Conservation (phyloP, 2,113 vertebrate genomes). For the Pavo muticus region DNA sequence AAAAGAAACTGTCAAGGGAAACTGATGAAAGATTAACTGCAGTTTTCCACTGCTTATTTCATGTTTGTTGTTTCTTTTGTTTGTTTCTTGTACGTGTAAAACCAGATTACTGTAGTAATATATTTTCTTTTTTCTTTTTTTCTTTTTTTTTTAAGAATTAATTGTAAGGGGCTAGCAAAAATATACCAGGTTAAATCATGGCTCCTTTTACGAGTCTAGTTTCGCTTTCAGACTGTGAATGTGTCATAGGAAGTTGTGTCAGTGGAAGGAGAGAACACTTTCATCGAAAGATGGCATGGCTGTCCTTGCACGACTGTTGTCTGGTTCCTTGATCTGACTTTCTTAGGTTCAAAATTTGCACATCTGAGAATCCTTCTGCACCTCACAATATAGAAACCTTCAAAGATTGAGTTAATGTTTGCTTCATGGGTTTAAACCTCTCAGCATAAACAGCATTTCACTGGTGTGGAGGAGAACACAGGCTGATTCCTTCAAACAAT, state of each 20-base stretch:
- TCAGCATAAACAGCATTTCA: neutral
- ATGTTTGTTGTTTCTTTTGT: neutral
- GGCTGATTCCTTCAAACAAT: neutral
- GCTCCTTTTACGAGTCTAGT: neutral
- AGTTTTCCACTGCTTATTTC: slow-evolving; percentile 20
- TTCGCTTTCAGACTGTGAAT: slow-evolving; percentile 22
- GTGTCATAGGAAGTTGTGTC: neutral
- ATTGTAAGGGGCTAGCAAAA: slow-evolving; percentile 4
- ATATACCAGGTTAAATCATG: neutral
- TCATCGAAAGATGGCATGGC: neutral
- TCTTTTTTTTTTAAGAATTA: neutral
- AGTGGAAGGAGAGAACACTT: slow-evolving; percentile 24
- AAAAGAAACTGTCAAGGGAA: neutral
- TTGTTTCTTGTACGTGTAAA: neutral
- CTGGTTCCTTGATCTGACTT: slow-evolving; percentile 61
- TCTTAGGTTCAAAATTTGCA: slow-evolving; percentile 61
- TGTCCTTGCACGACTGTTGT: slow-evolving; percentile 61
- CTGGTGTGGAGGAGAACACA: slow-evolving; percentile 3
- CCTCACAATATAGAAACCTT: slow-evolving; percentile 43
- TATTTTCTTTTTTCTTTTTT: rapidly evolving
- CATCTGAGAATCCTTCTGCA: slow-evolving; percentile 55
- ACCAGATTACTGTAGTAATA: neutral
- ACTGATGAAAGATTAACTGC: neutral
- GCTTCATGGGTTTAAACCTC: slow-evolving; percentile 33
- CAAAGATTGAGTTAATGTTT: slow-evolving; percentile 36